A percentile compares a stretch with the other conserved stretches of the same genome.
These are phyloP conservation scores for Cheiracanthium punctorium DNA, from an alignment of 2,888 invertebrate genomes.

Conservation along the genomic window DNA sequence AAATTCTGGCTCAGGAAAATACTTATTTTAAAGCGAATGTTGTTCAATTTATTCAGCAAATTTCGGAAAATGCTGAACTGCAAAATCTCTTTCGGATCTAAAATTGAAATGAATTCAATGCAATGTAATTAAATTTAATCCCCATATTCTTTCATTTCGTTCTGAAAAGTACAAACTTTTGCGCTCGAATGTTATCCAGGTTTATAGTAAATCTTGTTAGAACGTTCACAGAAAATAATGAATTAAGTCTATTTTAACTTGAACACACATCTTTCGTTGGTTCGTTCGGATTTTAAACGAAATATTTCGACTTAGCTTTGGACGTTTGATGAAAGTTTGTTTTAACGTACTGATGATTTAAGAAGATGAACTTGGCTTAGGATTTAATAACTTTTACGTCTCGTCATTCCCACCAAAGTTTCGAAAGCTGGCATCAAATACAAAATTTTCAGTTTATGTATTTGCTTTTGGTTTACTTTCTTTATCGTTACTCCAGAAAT, in stretches of 20 bases:
- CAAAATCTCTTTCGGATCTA: neutral
- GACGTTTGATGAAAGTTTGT: neutral
- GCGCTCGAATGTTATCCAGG: neutral
- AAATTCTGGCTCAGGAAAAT: too few relatives aligned
- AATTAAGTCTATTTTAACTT: neutral
- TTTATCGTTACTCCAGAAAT: too few relatives aligned
- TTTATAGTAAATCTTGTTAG: neutral
- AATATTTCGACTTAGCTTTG: neutral
- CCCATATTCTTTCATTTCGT: neutral
- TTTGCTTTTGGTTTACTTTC: too few relatives aligned
- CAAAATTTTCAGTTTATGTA: too few relatives aligned
- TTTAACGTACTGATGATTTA: neutral
- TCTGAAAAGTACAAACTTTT: neutral
- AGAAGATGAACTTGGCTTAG: neutral
- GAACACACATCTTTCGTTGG: neutral
- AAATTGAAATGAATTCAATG: neutral
- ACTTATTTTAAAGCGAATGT: too few relatives aligned
- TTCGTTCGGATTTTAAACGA: neutral
- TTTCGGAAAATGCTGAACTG: neutral
- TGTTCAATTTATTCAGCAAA: neutral
- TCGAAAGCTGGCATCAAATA: too few relatives aligned
- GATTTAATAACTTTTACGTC: neutral
- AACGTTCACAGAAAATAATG: neutral
- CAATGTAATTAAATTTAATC: conserved; percentile 5
- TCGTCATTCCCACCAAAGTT: too few relatives aligned